Evolutionary conservation across 2,888 invertebrate genomes (phyloP).

Genomic region (Andrena dorsata): DNA sequence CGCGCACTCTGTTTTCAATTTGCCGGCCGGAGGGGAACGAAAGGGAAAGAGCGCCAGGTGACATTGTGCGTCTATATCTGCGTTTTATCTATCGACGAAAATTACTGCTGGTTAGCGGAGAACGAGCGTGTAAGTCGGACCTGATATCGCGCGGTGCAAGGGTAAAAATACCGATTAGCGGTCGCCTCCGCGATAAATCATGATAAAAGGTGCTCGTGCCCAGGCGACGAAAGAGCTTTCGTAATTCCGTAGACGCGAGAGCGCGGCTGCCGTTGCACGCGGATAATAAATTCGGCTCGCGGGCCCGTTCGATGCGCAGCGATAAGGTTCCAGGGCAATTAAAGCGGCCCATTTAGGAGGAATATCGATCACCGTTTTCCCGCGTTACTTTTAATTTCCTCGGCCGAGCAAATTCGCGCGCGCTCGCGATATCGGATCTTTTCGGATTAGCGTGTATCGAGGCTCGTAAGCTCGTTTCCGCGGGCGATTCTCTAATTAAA

Average conservation of each 20-base stretch:
- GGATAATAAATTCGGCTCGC: conserved; percentile 48
- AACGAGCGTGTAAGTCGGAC: conserved; percentile 15
- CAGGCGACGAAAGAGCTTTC: conserved; percentile 29
- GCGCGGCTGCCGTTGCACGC: neutral
- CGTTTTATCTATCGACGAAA: conserved; percentile 41
- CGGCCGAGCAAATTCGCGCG: no score
- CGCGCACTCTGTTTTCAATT: neutral
- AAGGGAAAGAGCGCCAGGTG: neutral
- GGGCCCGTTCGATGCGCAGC: conserved; percentile 16
- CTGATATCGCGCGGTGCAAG: conserved; percentile 24
- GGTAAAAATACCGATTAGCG: conserved; percentile 59
- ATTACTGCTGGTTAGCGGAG: conserved; percentile 46
- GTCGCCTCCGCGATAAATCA: conserved; percentile 64
- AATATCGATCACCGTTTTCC: conserved; percentile 1
- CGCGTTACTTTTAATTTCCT: neutral
- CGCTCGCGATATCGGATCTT: no score
- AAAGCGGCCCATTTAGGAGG: conserved; percentile 26
- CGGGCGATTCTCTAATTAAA: no score
- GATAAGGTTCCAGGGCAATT: conserved; percentile 39
- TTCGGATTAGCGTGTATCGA: no score
- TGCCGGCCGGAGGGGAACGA: neutral
- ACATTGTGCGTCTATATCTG: neutral
- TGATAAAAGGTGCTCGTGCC: conserved; percentile 62
- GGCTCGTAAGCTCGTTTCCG: no score
- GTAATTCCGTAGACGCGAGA: conserved; percentile 12